Evolutionary conservation across 2,888 invertebrate species (phyloP), one percentile per base, ranked within the genome.

Genomic region (Tillus elongatus): DNA sequence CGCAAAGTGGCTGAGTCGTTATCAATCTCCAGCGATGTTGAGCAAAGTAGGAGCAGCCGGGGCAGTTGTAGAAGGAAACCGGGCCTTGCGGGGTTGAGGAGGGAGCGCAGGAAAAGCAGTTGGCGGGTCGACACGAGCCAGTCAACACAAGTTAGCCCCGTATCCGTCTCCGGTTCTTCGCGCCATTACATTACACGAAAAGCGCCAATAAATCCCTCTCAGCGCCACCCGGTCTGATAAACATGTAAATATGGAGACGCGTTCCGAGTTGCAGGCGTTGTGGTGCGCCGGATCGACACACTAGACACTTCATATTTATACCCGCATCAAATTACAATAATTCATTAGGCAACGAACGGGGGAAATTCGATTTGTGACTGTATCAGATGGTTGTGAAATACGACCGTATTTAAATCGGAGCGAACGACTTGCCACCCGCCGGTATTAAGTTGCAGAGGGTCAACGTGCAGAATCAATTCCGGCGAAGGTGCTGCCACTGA

Each of bases 161-260:
- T 54, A 58, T 57, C 56, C 58, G 56, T 59, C 59, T 57, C 58
- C 58, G 55, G 55, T 58, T 55, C 52, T 54, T 56, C 56, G 53
- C 53, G 50, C 57, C 56, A 57, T 60, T 59, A 57, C 57, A 53
- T 55, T 54, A 51, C 55, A 51, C 51, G 57, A 55, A 54, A 46
- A 50, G 53, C 52, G 50, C 49, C 58, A 53, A 60, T 61, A 58
- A 60, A 60, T 58, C 54, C 50, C 45, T 45, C 42, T 35, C 43
- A 56, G 53, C 57, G 57, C 56, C 57, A 50, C 51, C 49, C 48
- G 46, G 54, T 50, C 54, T 55, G 58, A 60, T 61, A 60, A 61
- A 58, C 58, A 61, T 60, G 60, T 60, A 61, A 60, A 61, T 61
- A 54, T 43, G 49, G 41, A 38, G 36, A 39, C 19, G 41, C 33